phyloP scores from a whole-genome alignment of 1,140 invertebrate genomes.

The Drosophila kanapiae region DNA sequence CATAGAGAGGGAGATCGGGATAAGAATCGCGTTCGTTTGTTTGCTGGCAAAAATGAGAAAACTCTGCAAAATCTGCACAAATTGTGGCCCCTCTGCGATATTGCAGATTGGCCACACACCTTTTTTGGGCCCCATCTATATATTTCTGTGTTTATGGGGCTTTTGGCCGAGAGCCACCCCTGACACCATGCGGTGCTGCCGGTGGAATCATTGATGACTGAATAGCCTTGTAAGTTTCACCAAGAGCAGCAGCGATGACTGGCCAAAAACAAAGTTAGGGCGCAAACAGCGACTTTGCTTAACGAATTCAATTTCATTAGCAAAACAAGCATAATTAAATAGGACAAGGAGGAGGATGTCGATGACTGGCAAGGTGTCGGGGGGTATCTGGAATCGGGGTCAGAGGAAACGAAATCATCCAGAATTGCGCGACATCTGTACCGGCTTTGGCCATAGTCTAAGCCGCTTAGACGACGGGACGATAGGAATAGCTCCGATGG shows the following conservation, averaged over 20 bases:
- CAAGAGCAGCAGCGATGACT: conserved; percentile 10
- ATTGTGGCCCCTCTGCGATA: too few relatives aligned
- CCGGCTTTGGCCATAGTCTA: conserved; percentile 27
- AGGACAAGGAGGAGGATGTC: background rate
- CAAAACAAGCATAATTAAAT: conserved; percentile 48
- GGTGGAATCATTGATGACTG: conserved; percentile 1
- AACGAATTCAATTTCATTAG: conserved; percentile 49
- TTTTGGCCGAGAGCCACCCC: too few relatives aligned
- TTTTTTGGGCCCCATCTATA: too few relatives aligned
- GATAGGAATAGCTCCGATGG: background rate
- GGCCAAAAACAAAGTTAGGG: conserved; percentile 20
- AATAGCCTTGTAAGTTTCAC: conserved; percentile 25
- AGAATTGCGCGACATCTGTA: conserved; percentile 26
- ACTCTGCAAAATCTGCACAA: background rate
- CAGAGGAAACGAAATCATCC: background rate
- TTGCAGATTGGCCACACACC: too few relatives aligned
- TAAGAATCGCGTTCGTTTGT: conserved; percentile 1
- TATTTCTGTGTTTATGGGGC: too few relatives aligned
- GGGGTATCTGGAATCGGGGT: background rate
- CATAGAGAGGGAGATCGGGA: background rate
- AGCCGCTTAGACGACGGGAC: conserved; percentile 20
- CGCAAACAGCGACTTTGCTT: conserved; percentile 32
- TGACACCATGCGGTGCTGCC: background rate
- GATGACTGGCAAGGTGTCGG: background rate
- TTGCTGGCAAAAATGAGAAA: conserved; percentile 29